Evolutionary conservation across 1,140 invertebrate species (phyloP), one percentile per base, ranked within the genome.

Genomic region (Coboldia fuscipes): DNA sequence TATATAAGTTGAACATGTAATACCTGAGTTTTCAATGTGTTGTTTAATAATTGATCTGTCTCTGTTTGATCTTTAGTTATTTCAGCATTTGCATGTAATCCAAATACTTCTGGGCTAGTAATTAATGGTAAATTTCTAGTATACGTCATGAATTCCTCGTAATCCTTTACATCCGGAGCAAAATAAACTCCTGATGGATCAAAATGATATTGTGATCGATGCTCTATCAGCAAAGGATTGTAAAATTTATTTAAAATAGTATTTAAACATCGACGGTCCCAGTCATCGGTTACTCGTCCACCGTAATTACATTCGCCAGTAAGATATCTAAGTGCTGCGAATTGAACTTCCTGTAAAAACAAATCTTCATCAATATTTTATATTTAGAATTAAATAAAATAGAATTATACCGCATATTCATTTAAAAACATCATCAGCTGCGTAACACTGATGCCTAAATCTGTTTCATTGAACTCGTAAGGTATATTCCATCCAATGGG

Each of bases 251-350:
- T 60, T 8, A 96, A 59, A 35, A 89, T 76, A 4, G 85, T 90
- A 38, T 66, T 75, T 12, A 97, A 60, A 3, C 78, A 82, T 33
- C 88, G 65, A 30, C 86, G 65, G 61, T 97, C 92, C 81, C 85
- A 90, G 45, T 92, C 79, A 48, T 96, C 89, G 0, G 86, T 94
- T 1, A 96, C 86, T 47, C 84, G 66, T 0, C 92, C 89, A 17
- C 92, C 92, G 46, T 97, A 97, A 61, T 94, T 94, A 49, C 89
- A 96, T 60, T 96, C 89, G 8, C 88, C 89, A 1, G 80, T 90
- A 35, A 96, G 55, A 58, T 94, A 96, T 4, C 71, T 65, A 6
- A 97, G 48, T 1, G 89, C 89, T 30, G 85, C 81, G 50, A 78
- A 90, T 47, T 89, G 86, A 0, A 93, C 70, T 29, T 83, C 72